phyloP scores from a whole-genome alignment of 2,888 invertebrate genomes.

The Pantelozetes paolii region DNA sequence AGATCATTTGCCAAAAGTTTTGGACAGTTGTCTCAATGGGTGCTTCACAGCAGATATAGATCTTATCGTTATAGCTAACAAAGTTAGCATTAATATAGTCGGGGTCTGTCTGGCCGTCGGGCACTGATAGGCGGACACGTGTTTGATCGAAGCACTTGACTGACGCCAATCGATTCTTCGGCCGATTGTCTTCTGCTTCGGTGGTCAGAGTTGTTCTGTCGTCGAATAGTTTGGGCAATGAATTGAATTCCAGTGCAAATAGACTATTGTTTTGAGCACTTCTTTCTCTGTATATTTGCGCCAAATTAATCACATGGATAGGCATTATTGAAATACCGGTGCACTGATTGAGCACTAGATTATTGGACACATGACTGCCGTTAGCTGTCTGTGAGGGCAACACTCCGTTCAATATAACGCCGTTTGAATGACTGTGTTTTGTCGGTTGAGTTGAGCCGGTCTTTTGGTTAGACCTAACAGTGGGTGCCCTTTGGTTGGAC shows the following conservation, averaged over 20 bases:
- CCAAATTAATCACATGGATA: conserved; percentile 67
- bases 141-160: conserved; percentile 91
- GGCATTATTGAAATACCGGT: conserved; percentile 55
- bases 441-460: background rate
- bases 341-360: background rate
- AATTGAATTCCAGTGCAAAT: conserved; percentile 65
- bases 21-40: conserved; percentile 60
- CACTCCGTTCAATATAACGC: background rate
- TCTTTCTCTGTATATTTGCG: conserved; percentile 71
- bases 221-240: conserved; percentile 77
- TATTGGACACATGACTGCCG: background rate
- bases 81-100: conserved; percentile 91
- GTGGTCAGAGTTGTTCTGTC: conserved; percentile 81
- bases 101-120: conserved; percentile 73
- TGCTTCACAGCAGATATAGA: conserved; percentile 82
- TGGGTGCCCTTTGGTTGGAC: background rate
- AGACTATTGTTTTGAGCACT: conserved; percentile 84
- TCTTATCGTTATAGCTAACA: conserved; percentile 83
- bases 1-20: conserved; percentile 97
- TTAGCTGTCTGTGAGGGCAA: conserved; percentile 5
- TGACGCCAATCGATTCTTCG: conserved; percentile 86
- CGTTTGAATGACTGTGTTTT: conserved; percentile 26
- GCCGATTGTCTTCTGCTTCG: conserved; percentile 75
- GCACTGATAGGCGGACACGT: conserved; percentile 69
- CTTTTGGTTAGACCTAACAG: background rate